Conservation (phyloP, 2,888 invertebrate species). For the Pristionchus entomophagus region DNA sequence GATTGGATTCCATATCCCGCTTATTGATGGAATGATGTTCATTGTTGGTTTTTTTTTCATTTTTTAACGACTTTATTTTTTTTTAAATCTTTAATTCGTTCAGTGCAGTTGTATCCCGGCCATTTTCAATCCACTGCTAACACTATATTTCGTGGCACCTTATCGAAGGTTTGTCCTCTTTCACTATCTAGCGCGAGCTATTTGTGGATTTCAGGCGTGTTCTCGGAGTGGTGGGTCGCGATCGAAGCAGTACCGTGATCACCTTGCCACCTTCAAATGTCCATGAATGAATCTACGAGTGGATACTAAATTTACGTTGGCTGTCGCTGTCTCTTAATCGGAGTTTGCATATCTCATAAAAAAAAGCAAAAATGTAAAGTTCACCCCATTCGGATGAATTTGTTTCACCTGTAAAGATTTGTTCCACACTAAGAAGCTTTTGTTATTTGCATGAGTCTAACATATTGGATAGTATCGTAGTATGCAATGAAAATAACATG, state of each 20-base stretch:
- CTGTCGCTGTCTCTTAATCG: too few species aligned
- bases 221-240: not conserved
- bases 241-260: not conserved
- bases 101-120: not conserved
- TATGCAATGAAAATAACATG: too few species aligned
- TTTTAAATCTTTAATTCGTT: too few species aligned
- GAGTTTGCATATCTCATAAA: too few species aligned
- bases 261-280: not conserved
- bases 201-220: not conserved
- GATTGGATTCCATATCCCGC: not conserved
- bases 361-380: too few species aligned
- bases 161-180: not conserved
- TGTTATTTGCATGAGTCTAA: too few species aligned
- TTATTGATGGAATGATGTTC: not conserved
- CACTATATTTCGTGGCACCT: not conserved
- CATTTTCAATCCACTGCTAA: not conserved
- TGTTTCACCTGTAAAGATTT: too few species aligned
- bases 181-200: not conserved
- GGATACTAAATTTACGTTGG: not conserved
- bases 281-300: not conserved
- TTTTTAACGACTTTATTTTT: too few species aligned
- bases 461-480: too few species aligned
- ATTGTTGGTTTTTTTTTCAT: too few species aligned
- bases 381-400: too few species aligned
- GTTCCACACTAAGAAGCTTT: too few species aligned